A percentile compares a stretch with the other conserved stretches of the same genome.
Conservation (phyloP, 2,113 vertebrate species). For the Colius striatus region DNA sequence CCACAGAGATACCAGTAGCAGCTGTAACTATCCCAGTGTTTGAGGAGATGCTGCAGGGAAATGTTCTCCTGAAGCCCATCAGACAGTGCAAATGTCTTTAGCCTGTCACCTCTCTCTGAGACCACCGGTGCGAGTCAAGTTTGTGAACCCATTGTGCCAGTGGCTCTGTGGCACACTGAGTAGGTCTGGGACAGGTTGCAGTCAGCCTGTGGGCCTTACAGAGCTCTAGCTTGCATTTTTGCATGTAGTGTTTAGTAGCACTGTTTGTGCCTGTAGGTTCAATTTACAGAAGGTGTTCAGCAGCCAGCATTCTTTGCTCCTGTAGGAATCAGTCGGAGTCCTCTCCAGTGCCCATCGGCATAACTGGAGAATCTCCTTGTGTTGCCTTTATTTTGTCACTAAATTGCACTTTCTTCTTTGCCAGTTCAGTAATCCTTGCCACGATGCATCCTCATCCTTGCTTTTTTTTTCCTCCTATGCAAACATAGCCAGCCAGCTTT, state of each 20-base stretch:
- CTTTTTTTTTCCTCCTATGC: neutral
- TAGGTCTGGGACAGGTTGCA: neutral
- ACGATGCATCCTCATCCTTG: neutral
- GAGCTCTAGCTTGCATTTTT: neutral
- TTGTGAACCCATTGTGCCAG: neutral
- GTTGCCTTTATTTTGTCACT: neutral
- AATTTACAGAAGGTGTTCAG: neutral
- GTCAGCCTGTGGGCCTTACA: neutral
- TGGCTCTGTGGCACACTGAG: rapidly evolving
- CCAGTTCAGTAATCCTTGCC: slow-evolving; percentile 6
- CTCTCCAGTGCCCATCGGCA: neutral
- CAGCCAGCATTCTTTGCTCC: neutral
- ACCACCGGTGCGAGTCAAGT: neutral
- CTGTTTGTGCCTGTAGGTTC: neutral
- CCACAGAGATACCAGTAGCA: neutral
- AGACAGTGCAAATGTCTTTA: neutral
- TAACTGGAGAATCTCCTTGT: neutral
- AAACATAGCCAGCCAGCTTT: neutral
- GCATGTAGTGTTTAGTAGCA: neutral
- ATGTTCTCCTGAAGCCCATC: neutral
- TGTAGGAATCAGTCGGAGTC: neutral
- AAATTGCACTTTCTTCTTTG: neutral
- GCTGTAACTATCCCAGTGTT: neutral
- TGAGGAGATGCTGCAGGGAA: neutral
- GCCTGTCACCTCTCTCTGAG: neutral